Base-by-base conservation (phyloP, 1,140 invertebrate genomes). In the Marisa cornuarietis region DNA sequence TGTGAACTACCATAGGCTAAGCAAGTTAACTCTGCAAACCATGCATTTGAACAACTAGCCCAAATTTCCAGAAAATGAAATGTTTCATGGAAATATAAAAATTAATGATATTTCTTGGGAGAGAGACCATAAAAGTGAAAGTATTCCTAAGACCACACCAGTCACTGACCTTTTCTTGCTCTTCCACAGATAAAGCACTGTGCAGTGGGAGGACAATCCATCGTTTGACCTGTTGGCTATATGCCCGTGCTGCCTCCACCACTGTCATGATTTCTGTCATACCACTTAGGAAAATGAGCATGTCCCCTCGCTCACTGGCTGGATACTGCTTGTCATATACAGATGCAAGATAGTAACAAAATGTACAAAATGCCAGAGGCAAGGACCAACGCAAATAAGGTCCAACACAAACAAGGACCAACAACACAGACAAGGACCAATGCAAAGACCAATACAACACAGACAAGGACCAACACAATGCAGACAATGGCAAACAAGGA, bases 121-220 rank as follows among this genome's bases (percentile, higher is more conserved):
- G 31, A 42, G 31, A 42, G 6, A 42, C 3, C 31, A 42, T 42
- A 42, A 42, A 42, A 42, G 3, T 42, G 31, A 6, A 42, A 42
- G 6, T 42, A 42, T 42, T 42, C 31, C 31, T 42, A 42, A 42
- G 0, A 42, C 31, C 31, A 42, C 31, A 42, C 6, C 6, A 42
- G 31, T 42, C 6, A 42, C 31, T 85, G 89, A 95, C 96, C 92
- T 98, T 99, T 90, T 99, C 98, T 92, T 99, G 98, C 88, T 99
- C 97, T 77, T 94, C 94, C 0, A 99, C 93, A 2, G 97, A 97
- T 63, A 99, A 91, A 16, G 95, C 95, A 88, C 97, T 98, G 87
- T 99, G 98, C 16, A 99, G 92, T 11, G 97, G 94, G 69, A 99
- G 91, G n/a, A 99, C 93, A 75, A 99, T 97, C 98, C 98, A 99